phyloP scores from a whole-genome alignment of 2,888 invertebrate genomes.

The Noctua comes region DNA sequence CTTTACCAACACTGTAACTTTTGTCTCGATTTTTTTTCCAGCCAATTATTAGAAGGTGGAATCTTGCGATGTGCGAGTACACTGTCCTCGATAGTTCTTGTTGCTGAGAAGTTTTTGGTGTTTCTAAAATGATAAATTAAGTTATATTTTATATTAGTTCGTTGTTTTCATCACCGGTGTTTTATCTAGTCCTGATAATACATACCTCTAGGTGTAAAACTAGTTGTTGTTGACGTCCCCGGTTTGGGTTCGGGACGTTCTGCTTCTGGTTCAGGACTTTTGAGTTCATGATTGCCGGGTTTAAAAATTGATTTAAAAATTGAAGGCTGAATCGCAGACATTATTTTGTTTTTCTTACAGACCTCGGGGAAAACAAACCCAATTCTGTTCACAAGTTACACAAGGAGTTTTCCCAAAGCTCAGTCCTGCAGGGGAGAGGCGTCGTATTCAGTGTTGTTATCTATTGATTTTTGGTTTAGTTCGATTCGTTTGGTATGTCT shows the following conservation, averaged over 20 bases:
- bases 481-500: background rate
- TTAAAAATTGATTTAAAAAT: slow-evolving; percentile 14
- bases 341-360: background rate
- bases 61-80: slow-evolving; percentile 80
- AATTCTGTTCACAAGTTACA: background rate
- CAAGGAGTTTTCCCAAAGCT: background rate
- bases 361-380: background rate
- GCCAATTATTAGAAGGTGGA: slow-evolving; percentile 78
- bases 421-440: background rate
- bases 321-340: slow-evolving; percentile 14
- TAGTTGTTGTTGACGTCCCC: slow-evolving; percentile 73
- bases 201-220: slow-evolving; percentile 79
- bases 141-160: background rate
- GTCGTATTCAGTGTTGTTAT: background rate
- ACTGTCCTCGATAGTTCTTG: slow-evolving; percentile 83
- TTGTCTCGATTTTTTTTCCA: slow-evolving; percentile 81
- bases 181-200: background rate
- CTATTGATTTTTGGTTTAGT: background rate
- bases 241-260: slow-evolving; percentile 69
- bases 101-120: slow-evolving; percentile 78
- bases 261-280: background rate
- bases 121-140: slow-evolving; percentile 76
- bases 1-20: slow-evolving; percentile 78
- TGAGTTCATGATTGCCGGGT: background rate
- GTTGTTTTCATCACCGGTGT: background rate